phyloP scores from a whole-genome alignment of 2,888 invertebrate genomes.

The Philereme vetulata region DNA sequence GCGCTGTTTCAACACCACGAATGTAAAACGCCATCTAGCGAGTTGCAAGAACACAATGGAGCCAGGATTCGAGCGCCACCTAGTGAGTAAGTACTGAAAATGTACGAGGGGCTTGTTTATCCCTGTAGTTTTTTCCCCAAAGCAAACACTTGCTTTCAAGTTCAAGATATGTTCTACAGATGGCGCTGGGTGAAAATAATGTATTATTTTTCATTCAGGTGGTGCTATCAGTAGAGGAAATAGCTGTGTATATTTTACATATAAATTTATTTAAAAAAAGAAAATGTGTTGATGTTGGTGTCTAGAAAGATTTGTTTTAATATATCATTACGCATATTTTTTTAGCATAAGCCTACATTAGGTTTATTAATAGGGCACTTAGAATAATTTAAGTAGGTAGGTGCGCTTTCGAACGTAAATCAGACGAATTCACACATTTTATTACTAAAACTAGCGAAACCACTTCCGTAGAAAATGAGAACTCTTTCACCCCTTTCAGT shows the following conservation, averaged over 20 bases:
- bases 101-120: not conserved
- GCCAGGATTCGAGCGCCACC: conserved; percentile 6
- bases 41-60: not conserved
- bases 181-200: conserved; percentile 17
- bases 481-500: conserved; percentile 10
- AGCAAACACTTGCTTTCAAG: not conserved
- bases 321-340: too few relatives aligned
- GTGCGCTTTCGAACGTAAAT: not conserved
- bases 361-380: too few relatives aligned
- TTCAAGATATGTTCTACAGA: conserved; percentile 9
- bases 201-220: conserved; percentile 1
- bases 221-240: conserved; percentile 1
- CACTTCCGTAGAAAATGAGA: conserved; percentile 8
- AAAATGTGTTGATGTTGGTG: too few relatives aligned
- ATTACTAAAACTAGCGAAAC: conserved; percentile 6
- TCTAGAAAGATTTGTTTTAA: too few relatives aligned
- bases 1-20: conserved; percentile 6
- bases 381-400: too few relatives aligned
- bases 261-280: too few relatives aligned
- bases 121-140: not conserved
- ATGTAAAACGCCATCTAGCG: conserved; percentile 19
- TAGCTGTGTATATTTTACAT: not conserved
- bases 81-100: not conserved
- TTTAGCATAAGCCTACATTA: too few relatives aligned
- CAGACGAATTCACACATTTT: not conserved